These are phyloP conservation scores for Percopsis transmontana DNA, from an alignment of 2,113 vertebrate species.

Conservation along the genomic window DNA sequence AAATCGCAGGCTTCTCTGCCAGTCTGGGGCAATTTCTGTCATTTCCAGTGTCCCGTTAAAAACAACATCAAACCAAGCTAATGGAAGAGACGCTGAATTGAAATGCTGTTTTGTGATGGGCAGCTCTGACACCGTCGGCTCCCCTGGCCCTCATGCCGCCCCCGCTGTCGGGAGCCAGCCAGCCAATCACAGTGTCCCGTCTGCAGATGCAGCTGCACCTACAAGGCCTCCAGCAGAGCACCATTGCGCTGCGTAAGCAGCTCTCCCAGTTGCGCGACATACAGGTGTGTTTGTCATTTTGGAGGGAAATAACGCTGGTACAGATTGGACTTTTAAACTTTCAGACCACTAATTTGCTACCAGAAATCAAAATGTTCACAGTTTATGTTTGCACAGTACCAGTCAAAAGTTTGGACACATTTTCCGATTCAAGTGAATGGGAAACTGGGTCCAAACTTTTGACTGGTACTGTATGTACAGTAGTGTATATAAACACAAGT, in stretches of 20 bases:
- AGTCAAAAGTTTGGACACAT: too few species aligned
- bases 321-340: too few species aligned
- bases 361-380: too few species aligned
- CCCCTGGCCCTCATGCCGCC: constrained; percentile 84
- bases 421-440: too few species aligned
- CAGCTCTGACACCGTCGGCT: constrained; percentile 79
- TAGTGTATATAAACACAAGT: not conserved
- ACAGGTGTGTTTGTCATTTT: constrained; percentile 79
- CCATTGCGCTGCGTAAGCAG: constrained; percentile 89
- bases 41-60: not conserved
- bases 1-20: not conserved
- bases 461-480: not conserved
- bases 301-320: too few species aligned
- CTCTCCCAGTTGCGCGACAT: constrained; percentile 91
- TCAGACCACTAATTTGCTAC: too few species aligned
- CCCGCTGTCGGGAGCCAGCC: constrained; percentile 75
- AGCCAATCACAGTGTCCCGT: constrained; percentile 84
- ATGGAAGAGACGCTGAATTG: not conserved
- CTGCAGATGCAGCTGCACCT: constrained; percentile 95
- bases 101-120: constrained; percentile 19
- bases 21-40: constrained; percentile 50
- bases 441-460: too few species aligned
- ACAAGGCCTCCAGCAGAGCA: constrained; percentile 90
- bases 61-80: not conserved
- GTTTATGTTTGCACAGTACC: too few species aligned